Percentiles rank a stretch among this genome's conserved stretches.
phyloP scores from a whole-genome alignment of 2,888 invertebrate genomes.

The Amiota mariae region DNA sequence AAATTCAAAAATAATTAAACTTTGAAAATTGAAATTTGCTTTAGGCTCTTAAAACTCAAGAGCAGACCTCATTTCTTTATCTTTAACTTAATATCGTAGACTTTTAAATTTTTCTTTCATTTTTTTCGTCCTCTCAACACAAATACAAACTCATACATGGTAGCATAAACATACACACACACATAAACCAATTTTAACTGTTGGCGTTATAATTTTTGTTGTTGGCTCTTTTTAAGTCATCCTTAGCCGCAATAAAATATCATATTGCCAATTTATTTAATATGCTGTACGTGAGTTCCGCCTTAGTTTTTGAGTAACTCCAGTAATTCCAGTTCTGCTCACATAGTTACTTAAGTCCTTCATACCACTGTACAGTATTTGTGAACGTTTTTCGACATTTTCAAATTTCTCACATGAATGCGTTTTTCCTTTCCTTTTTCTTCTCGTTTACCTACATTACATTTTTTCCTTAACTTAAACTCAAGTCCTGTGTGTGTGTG shows the following conservation, averaged over 20 bases:
- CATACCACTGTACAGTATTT: background rate
- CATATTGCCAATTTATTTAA: constrained; percentile 6
- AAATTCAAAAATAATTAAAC: background rate
- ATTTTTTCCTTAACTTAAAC: too few relatives aligned
- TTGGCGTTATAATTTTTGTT: too few relatives aligned
- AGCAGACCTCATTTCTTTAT: background rate
- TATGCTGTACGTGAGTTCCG: constrained; percentile 4
- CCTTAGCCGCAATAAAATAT: background rate
- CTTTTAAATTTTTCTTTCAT: background rate
- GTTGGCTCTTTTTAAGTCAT: too few relatives aligned
- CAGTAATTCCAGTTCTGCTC: background rate
- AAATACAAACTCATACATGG: background rate
- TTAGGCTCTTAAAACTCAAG: background rate
- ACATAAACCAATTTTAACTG: too few relatives aligned
- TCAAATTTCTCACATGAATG: constrained; percentile 4
- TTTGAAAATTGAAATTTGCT: background rate
- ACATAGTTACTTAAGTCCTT: background rate
- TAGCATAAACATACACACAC: too few relatives aligned
- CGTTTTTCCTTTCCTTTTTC: background rate
- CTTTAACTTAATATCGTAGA: too few relatives aligned
- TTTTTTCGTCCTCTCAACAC: background rate
- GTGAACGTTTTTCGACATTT: constrained; percentile 3
- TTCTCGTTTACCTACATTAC: too few relatives aligned
- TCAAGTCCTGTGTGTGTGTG: too few relatives aligned
- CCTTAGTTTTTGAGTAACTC: background rate